A percentile compares a stretch with the other conserved stretches of the same genome.
phyloP scores from a whole-genome alignment of 2,888 invertebrate genomes.

The Magallana nippona region DNA sequence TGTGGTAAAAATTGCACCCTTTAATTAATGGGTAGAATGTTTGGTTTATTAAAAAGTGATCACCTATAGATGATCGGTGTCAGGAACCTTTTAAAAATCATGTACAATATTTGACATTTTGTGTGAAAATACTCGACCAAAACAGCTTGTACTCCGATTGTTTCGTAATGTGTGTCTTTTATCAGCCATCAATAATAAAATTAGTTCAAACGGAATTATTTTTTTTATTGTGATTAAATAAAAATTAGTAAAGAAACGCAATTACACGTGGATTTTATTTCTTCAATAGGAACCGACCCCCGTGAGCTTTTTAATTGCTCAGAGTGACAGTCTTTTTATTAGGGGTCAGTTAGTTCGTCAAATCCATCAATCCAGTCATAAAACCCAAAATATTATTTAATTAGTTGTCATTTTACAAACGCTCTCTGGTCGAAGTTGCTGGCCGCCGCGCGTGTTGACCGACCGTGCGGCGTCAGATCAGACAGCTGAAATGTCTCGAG shows the following conservation, averaged over 20 bases:
- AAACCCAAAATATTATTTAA: constrained; percentile 30
- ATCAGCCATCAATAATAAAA: constrained; percentile 11
- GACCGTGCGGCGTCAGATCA: constrained; percentile 9
- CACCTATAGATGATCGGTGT: not conserved
- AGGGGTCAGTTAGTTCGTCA: constrained; percentile 19
- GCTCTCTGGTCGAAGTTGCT: constrained; percentile 21
- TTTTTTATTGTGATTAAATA: constrained; percentile 18
- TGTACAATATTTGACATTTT: constrained; percentile 14
- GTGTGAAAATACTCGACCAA: constrained; percentile 19
- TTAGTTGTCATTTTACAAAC: constrained; percentile 35
- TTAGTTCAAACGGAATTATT: constrained; percentile 1
- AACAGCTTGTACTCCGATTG: constrained; percentile 16
- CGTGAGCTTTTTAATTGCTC: constrained; percentile 6
- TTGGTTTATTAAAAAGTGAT: constrained; percentile 16
- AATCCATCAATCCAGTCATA: constrained; percentile 20
- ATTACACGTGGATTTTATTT: constrained; percentile 3
- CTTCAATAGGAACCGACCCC: not conserved
- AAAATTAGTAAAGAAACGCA: constrained; percentile 6
- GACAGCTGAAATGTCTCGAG: constrained; percentile 28
- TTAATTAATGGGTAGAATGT: constrained; percentile 3
- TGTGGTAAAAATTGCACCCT: not conserved
- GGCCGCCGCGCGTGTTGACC: constrained; percentile 21
- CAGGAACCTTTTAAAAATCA: not conserved
- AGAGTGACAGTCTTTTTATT: constrained; percentile 27
- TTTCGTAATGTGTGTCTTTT: not conserved